phyloP scores from a whole-genome alignment of 2,113 vertebrate species.

The Gavia stellata region DNA sequence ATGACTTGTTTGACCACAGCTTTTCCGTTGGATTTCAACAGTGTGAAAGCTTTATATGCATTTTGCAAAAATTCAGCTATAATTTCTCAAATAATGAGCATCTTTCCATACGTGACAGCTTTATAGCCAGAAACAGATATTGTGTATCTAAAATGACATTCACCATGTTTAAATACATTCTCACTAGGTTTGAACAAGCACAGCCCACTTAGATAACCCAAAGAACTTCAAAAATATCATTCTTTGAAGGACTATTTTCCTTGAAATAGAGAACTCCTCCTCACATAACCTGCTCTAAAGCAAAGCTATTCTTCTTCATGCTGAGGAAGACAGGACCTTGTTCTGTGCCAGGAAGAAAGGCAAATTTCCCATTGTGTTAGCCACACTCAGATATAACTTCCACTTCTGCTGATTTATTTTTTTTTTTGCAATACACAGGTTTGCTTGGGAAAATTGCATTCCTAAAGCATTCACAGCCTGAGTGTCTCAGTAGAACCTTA shows the following conservation, averaged over 20 bases:
- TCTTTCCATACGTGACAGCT: not conserved
- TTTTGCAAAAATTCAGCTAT: not conserved
- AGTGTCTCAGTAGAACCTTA: not conserved
- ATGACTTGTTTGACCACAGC: not conserved
- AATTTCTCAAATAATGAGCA: conserved; percentile 4
- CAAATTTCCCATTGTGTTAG: not conserved
- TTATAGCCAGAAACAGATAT: not conserved
- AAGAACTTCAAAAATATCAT: not conserved
- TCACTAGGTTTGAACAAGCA: not conserved
- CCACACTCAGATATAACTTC: not conserved
- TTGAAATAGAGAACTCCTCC: not conserved
- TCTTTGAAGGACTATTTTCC: not conserved
- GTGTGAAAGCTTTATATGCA: not conserved
- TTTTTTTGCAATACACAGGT: not conserved
- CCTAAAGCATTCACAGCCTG: not conserved
- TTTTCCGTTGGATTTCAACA: not conserved
- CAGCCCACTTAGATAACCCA: not conserved
- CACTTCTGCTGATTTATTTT: not conserved
- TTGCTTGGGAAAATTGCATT: not conserved
- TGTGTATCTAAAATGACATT: not conserved
- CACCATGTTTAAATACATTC: not conserved
- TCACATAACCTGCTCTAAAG: not conserved
- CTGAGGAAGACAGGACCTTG: not conserved
- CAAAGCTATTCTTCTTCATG: not conserved
- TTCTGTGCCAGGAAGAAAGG: not conserved